phyloP scores from a whole-genome alignment of 2,888 invertebrate species.

The Nesidiocoris tenuis region DNA sequence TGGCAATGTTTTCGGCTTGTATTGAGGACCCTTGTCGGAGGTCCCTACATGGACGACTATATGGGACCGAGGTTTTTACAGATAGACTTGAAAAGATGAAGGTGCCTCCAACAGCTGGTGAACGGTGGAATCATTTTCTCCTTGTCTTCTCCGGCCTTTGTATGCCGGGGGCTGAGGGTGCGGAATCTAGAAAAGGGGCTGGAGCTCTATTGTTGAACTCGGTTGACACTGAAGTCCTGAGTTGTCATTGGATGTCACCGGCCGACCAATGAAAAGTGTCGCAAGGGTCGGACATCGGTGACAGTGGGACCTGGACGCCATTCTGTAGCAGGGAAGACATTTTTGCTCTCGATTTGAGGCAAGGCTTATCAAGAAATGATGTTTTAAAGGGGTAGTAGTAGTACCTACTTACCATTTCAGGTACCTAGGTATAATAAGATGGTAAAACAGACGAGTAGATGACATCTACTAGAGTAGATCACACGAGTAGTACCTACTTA shows the following conservation, averaged over 20 bases:
- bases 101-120: neutral
- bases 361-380: too few relatives aligned
- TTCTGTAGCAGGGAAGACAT: too few relatives aligned
- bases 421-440: too few relatives aligned
- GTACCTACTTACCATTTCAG: too few relatives aligned
- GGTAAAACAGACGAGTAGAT: too few relatives aligned
- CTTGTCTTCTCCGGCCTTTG: neutral
- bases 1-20: slow-evolving; percentile 16
- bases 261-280: slow-evolving; percentile 25
- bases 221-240: neutral
- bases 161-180: neutral
- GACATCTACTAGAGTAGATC: too few relatives aligned
- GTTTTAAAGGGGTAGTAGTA: too few relatives aligned
- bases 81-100: neutral
- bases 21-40: neutral
- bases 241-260: slow-evolving; percentile 27
- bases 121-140: neutral
- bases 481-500: too few relatives aligned
- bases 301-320: too few relatives aligned
- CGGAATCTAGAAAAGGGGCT: neutral
- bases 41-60: neutral
- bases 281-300: neutral
- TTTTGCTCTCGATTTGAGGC: too few relatives aligned
- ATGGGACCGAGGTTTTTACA: slow-evolving; percentile 9
- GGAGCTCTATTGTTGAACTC: too few relatives aligned